A percentile compares a stretch with the other conserved stretches of the same genome.
phyloP scores from a whole-genome alignment of 2,888 invertebrate species.

The Hartigia nigra region DNA sequence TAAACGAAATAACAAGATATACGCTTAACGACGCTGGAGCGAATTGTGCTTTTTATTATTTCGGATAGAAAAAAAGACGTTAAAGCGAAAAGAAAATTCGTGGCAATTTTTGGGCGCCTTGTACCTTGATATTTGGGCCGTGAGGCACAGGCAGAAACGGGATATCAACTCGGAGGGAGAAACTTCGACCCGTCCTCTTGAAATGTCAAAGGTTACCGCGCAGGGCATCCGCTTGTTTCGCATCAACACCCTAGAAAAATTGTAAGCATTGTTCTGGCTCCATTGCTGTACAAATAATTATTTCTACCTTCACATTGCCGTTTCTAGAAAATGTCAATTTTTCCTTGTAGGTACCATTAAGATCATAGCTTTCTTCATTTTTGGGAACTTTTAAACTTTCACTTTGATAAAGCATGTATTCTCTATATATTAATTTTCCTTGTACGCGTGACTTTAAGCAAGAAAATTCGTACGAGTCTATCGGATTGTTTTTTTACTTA shows the following conservation, averaged over 20 bases:
- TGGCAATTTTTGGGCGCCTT: background rate
- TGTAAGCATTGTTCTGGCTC: conserved; percentile 31
- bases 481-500: background rate
- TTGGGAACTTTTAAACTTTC: background rate
- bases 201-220: conserved; percentile 61
- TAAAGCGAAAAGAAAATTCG: background rate
- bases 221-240: conserved; percentile 45
- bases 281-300: conserved; percentile 5
- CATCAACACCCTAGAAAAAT: conserved; percentile 15
- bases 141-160: conserved; percentile 4
- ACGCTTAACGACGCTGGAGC: background rate
- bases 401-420: background rate
- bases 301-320: background rate
- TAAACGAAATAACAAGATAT: background rate
- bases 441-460: background rate
- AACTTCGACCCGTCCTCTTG: conserved; percentile 52
- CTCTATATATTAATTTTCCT: background rate
- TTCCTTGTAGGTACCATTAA: background rate
- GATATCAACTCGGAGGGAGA: conserved; percentile 16
- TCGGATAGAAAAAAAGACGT: background rate
- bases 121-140: background rate
- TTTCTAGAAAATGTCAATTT: background rate
- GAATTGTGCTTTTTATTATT: background rate
- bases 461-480: background rate
- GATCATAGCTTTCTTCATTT: background rate